Conservation (phyloP, 2,113 vertebrate genomes). For the Seriola dumerili region DNA sequence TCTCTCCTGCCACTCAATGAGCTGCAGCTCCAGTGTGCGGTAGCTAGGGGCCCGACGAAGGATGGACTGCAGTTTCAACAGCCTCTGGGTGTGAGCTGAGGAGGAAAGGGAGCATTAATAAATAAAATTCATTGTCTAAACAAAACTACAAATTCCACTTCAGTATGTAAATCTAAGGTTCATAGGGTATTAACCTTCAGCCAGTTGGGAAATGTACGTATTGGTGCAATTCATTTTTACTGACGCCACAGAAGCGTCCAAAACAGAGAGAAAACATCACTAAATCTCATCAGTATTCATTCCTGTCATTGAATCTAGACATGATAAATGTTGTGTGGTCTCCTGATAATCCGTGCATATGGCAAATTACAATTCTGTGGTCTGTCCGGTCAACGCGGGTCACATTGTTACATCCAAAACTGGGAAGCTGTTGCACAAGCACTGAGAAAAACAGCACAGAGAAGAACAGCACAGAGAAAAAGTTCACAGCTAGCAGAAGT, state of each 20-base stretch:
- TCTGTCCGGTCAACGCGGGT: background rate
- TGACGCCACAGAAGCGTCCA: background rate
- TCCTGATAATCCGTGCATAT: constrained; percentile 17
- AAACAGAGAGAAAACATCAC: constrained; percentile 1
- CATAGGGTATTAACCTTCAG: background rate
- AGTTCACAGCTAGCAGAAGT: background rate
- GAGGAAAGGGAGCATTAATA: constrained; percentile 9
- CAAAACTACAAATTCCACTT: background rate
- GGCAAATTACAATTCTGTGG: constrained; percentile 22
- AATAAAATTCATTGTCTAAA: background rate
- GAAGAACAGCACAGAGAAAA: constrained; percentile 3
- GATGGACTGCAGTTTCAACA: constrained; percentile 96
- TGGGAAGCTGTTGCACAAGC: constrained; percentile 9
- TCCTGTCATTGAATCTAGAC: background rate
- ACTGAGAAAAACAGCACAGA: constrained; percentile 4
- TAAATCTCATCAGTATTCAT: constrained; percentile 8
- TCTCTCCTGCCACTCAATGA: constrained; percentile 98
- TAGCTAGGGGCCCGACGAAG: constrained; percentile 95
- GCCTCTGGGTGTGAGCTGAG: constrained; percentile 95
- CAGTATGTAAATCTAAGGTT: background rate
- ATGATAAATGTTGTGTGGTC: constrained; percentile 19
- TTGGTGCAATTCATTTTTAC: background rate
- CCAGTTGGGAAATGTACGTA: background rate
- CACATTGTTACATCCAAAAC: constrained; percentile 19
- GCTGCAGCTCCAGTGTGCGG: constrained; percentile 95